Base-by-base conservation (phyloP, 2,888 invertebrate genomes). In the Tromatobia lineatoria region DNA sequence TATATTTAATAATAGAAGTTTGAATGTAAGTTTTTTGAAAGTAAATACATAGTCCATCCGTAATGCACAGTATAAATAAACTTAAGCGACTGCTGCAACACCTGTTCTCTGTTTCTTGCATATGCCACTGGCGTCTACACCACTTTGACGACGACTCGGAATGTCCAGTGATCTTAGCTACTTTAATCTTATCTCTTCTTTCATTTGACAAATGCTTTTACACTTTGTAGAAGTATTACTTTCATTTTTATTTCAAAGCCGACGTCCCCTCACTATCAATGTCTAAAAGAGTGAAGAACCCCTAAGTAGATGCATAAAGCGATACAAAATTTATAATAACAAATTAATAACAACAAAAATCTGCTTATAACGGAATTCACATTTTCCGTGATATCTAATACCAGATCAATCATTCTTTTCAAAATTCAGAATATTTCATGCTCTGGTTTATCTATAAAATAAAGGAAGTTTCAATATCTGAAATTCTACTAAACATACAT, bases 21-120 rank as follows among this genome's bases (percentile, higher is more conserved):
- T n/a, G n/a, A n/a, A n/a, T n/a, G n/a, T n/a, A n/a, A n/a, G n/a
- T n/a, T n/a, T n/a, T n/a, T n/a, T n/a, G n/a, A n/a, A n/a, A n/a
- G n/a, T n/a, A n/a, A n/a, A n/a, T n/a, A n/a, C n/a, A n/a, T n/a
- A n/a, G n/a, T n/a, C n/a, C n/a, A n/a, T n/a, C n/a, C n/a, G n/a
- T n/a, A n/a, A n/a, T n/a, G n/a, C n/a, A n/a, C n/a, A n/a, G n/a
- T n/a, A n/a, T n/a, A n/a, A n/a, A n/a, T n/a, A n/a, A n/a, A n/a
- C n/a, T n/a, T n/a, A n/a, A n/a, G n/a, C n/a, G n/a, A n/a, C n/a
- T n/a, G n/a, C n/a, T 84, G 79, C 83, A 76, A 83, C 87, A 82
- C 88, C 87, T 86, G 85, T 86, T 87, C 86, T 80, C 85, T 85
- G 82, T 73, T 83, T 67, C 78, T 82, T 87, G 70, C 64, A 75